Base-by-base conservation (phyloP, 2,113 vertebrate species). In the Peromyscus leucopus region DNA sequence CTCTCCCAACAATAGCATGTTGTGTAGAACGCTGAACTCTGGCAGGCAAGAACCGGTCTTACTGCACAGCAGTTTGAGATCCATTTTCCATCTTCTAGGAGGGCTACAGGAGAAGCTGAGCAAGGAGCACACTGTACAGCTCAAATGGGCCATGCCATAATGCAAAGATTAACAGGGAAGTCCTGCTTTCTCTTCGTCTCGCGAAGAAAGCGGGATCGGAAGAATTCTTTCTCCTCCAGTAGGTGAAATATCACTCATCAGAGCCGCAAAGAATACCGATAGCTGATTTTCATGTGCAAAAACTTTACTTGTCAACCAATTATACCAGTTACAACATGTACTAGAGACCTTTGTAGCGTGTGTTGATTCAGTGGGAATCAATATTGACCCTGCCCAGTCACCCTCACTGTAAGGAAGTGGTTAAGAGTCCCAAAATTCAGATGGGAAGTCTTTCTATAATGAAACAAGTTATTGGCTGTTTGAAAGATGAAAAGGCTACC, bases 31-130 rank as follows among this genome's bases (percentile, higher is more conserved):
- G 31, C 69, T 57, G 21, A 84, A 92, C 92, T 78, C 93, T 0
- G 1, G 92, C 95, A 92, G 91, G 97, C 51, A 75, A 69, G 1
- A 71, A 76, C 2, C 12, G 71, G 96, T 67, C 63, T 83, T 71
- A 92, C 2, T 33, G 88, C 36, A 69, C 0, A 2, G 59, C 63
- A 46, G 65, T 86, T 42, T 89, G 63, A 5, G 42, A 33, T 28
- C 57, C 36, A 63, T 92, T 97, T 97, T 94, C 95, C 75, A 82
- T 85, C 67, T 87, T 93, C 83, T 80, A 10, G 46, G 84, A 94
- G 94, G 74, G 89, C 74, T 88, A 61, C 63, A 87, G 88, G 74
- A 95, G 55, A 96, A 94, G 65, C 26, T 2, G 78, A 96, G 93
- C 94, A 90, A 92, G 61, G 0, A 46, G 61, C 36, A 48, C 8